Evolutionary conservation across 2,797 vertebrate genomes (phyloP), one percentile per base, ranked within the genome.

Genomic region (Enteromius mattozi): DNA sequence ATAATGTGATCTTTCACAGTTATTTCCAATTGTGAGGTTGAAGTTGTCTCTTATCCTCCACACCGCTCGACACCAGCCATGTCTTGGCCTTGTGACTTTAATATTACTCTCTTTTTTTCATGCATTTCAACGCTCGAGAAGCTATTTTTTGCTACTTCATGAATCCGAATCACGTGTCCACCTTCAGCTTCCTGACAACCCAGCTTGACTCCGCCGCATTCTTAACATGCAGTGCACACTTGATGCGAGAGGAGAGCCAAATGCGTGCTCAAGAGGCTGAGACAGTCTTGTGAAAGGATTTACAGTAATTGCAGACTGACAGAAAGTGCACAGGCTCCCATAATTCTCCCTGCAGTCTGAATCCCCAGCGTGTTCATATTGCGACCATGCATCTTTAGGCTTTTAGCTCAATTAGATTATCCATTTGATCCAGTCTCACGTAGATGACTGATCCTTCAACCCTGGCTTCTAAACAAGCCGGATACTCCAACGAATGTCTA

Each of bases 271-370:
- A 49, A 77, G 59, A 83, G 70, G 37, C 83, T 45, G 81, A 78
- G 27, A 42, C 61, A 30, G 81, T 51, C 65, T 84, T 47, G 19
- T 54, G 71, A 87, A 83, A 87, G 86, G 89, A 90, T 90, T 91
- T 91, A 88, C 88, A 82, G 30, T 90, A 86, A 90, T 87, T 88
- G 72, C 79, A 87, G 81, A 90, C 85, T 91, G 88, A 90, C 87
- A 47, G 83, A 40, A 86, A 85, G 74, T 45, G 8, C 61, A 17
- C 68, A n/a, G 78, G 74, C 87, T 83, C 87, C 78, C 76, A 72
- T 82, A 71, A 69, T 63, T 83, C 85, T 86, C 81, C 63, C 63
- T 83, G 54, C 66, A 76, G 42, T 88, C 75, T 85, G 51, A 78
- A 86, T 82, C 77, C 51, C 65, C 40, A 56, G 80, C 71, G 16